Percentiles rank a stretch among this genome's conserved stretches.
Evolutionary conservation across 1,140 invertebrate genomes (phyloP).

Genomic region (Papilio polytes): DNA sequence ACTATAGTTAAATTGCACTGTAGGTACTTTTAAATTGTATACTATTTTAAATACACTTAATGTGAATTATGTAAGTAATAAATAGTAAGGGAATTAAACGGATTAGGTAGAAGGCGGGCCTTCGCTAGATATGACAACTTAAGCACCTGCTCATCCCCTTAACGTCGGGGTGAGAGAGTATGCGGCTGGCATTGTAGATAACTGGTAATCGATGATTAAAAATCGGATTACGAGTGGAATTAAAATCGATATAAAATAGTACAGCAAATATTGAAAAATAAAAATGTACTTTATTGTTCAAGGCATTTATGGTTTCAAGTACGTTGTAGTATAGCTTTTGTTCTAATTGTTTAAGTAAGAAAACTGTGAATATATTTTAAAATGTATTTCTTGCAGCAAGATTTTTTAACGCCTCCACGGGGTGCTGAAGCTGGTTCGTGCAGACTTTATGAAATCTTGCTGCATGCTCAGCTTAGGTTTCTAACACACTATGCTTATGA

Average conservation of each 20-base stretch:
- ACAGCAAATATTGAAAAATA: no score
- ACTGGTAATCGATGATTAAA: constrained; percentile 60
- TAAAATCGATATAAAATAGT: no score
- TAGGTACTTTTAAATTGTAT: no score
- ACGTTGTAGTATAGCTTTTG: no score
- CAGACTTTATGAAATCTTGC: constrained; percentile 24
- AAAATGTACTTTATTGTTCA: no score
- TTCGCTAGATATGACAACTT: constrained; percentile 73
- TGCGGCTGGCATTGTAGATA: constrained; percentile 52
- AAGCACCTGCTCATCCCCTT: constrained; percentile 71
- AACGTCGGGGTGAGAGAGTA: constrained; percentile 52
- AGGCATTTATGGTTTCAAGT: no score
- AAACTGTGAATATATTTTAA: neutral
- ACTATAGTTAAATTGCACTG: no score
- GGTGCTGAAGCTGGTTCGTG: constrained; percentile 4
- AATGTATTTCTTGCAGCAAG: neutral
- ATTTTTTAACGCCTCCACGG: constrained; percentile 5
- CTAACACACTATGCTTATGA: neutral
- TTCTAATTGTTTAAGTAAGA: neutral
- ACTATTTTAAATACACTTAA: no score
- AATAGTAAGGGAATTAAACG: constrained; percentile 62
- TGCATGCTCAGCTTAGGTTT: neutral
- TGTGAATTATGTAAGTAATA: neutral
- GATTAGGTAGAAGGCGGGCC: constrained; percentile 62
- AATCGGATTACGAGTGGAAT: no score